Evolutionary conservation across 2,797 vertebrate species (phyloP).

Genomic region (Silurus aristotelis): DNA sequence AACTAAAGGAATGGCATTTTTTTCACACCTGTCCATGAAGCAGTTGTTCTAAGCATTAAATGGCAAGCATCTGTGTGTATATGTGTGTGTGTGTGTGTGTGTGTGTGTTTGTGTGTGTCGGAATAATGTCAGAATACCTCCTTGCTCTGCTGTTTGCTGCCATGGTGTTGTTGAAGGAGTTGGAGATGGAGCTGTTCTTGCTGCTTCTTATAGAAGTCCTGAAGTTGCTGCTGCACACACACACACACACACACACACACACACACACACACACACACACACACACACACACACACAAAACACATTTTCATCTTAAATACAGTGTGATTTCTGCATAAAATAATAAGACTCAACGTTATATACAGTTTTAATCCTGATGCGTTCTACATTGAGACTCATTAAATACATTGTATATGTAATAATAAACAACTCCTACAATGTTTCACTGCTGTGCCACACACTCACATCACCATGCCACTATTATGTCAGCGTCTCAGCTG

Average conservation of each 20-base stretch:
- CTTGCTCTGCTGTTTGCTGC: slow-evolving; percentile 98
- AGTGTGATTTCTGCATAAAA: not conserved
- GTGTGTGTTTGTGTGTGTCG: slow-evolving; percentile 13
- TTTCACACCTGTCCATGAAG: slow-evolving; percentile 13
- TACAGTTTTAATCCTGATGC: too few species aligned
- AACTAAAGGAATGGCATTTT: slow-evolving; percentile 1
- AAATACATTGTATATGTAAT: not conserved
- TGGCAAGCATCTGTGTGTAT: slow-evolving; percentile 8
- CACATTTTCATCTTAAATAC: not conserved
- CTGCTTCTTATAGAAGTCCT: slow-evolving; percentile 99
- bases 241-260: slow-evolving; percentile 45
- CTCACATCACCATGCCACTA: not conserved
- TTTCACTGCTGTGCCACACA: not conserved
- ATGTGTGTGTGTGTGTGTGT: slow-evolving; percentile 9
- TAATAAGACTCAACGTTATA: not conserved
- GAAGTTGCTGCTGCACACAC: slow-evolving; percentile 94
- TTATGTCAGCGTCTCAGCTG: not conserved
- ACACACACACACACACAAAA: slow-evolving; percentile 10
- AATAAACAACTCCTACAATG: not conserved
- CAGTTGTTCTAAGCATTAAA: slow-evolving; percentile 26
- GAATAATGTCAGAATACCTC: slow-evolving; percentile 86
- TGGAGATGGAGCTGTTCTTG: slow-evolving; percentile 99
- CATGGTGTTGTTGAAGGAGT: slow-evolving; percentile 98
- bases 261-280: slow-evolving; percentile 20
- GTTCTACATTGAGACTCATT: not conserved